Evolutionary conservation across 2,797 vertebrate species (phyloP).

Genomic region (Poecilia wingei): DNA sequence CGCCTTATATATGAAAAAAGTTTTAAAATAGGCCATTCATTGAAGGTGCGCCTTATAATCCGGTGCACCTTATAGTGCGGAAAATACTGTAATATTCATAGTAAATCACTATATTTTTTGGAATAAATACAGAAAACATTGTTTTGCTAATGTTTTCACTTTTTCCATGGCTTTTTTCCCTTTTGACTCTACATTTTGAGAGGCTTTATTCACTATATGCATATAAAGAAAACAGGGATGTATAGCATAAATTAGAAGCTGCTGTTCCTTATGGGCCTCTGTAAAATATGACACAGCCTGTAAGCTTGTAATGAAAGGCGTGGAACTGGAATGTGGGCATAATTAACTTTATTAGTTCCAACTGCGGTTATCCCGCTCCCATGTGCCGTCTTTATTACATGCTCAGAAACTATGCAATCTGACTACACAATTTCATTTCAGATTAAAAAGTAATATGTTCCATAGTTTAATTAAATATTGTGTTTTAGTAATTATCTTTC

Average conservation of each 20-base stretch:
- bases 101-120: neutral
- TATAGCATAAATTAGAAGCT: neutral
- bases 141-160: neutral
- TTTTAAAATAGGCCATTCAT: too few species aligned
- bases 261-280: neutral
- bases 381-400: neutral
- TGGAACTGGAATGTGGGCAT: slow-evolving; percentile 2
- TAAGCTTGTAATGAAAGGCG: slow-evolving; percentile 5
- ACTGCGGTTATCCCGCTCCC: neutral
- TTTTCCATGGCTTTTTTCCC: neutral
- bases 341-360: slow-evolving; percentile 20
- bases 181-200: neutral
- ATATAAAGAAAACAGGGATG: neutral
- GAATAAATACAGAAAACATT: neutral
- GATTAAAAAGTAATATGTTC: neutral
- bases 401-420: neutral
- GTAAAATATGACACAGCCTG: neutral
- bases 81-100: neutral
- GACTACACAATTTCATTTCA: neutral
- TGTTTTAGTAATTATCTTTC: neutral
- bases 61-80: too few species aligned
- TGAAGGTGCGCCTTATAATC: too few species aligned
- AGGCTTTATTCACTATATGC: neutral
- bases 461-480: neutral
- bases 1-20: too few species aligned